Conservation (phyloP, 2,797 vertebrate species). For the Helicolenus hilgendorfi region DNA sequence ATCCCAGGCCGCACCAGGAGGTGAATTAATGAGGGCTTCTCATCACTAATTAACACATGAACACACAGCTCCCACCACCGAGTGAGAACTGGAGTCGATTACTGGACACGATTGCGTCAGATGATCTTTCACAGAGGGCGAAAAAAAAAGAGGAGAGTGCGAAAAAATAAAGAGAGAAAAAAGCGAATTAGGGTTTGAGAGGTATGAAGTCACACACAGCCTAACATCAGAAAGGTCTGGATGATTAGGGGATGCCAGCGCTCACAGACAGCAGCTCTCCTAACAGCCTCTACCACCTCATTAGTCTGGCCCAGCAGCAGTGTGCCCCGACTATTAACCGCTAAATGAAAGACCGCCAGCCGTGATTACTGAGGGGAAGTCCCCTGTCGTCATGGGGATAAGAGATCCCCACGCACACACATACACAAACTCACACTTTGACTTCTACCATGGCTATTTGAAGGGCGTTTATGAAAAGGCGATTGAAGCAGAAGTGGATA, state of each 20-base stretch:
- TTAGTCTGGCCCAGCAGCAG: constrained; percentile 80
- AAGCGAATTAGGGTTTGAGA: constrained; percentile 11
- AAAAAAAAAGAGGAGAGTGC: neutral
- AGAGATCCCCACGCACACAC: constrained; percentile 31
- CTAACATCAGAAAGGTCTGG: constrained; percentile 69
- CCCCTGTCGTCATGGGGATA: constrained; percentile 78
- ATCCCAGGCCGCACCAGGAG: neutral
- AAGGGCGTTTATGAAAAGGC: constrained; percentile 57
- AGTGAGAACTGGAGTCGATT: constrained; percentile 29
- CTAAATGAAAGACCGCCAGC: constrained; percentile 83
- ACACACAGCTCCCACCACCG: constrained; percentile 37
- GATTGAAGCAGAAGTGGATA: constrained; percentile 64
- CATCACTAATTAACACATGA: constrained; percentile 76
- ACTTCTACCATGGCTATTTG: constrained; percentile 50
- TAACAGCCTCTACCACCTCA: constrained; percentile 78
- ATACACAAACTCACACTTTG: neutral
- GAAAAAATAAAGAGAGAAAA: neutral
- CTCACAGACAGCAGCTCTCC: constrained; percentile 63
- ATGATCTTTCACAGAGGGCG: constrained; percentile 1
- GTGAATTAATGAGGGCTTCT: constrained; percentile 59
- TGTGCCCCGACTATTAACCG: constrained; percentile 78
- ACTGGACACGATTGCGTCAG: constrained; percentile 17
- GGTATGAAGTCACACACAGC: constrained; percentile 41
- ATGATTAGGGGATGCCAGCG: constrained; percentile 70
- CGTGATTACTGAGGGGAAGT: constrained; percentile 82